Evolutionary conservation across 1,140 invertebrate genomes (phyloP).

Genomic region (Anagrus nilaparvatae): DNA sequence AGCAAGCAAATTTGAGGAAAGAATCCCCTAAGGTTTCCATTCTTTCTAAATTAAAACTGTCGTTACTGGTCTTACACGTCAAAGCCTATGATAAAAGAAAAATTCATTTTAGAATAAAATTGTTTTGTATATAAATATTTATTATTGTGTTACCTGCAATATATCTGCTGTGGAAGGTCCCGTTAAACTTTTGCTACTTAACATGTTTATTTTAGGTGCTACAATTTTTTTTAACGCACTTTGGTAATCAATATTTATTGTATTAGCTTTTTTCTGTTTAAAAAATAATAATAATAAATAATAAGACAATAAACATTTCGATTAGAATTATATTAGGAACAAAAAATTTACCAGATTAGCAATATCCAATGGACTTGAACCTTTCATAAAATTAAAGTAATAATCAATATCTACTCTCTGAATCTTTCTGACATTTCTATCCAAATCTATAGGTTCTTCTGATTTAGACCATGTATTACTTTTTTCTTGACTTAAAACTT

Average conservation of each 20-base stretch:
- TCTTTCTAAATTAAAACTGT: slow-evolving; percentile 74
- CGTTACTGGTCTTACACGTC: slow-evolving; percentile 58
- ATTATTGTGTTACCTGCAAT: slow-evolving; percentile 20
- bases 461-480: slow-evolving; percentile 42
- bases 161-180: slow-evolving; percentile 25
- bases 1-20: slow-evolving; percentile 73
- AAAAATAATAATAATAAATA: too few relatives aligned
- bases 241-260: too few relatives aligned
- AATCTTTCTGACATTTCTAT: slow-evolving; percentile 45
- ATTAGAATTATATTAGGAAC: background rate
- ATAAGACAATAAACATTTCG: background rate
- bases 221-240: too few relatives aligned
- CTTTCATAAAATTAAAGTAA: slow-evolving; percentile 49
- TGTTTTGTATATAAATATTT: background rate
- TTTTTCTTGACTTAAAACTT: slow-evolving; percentile 22
- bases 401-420: slow-evolving; percentile 58
- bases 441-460: slow-evolving; percentile 55
- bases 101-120: slow-evolving; percentile 5
- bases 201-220: slow-evolving; percentile 18
- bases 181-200: slow-evolving; percentile 6
- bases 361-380: slow-evolving; percentile 1
- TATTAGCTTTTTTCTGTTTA: too few relatives aligned
- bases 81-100: slow-evolving; percentile 45
- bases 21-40: slow-evolving; percentile 81
- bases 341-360: slow-evolving; percentile 14